Base-by-base conservation (phyloP, 2,113 vertebrate genomes). In the Pleuronectes platessa region DNA sequence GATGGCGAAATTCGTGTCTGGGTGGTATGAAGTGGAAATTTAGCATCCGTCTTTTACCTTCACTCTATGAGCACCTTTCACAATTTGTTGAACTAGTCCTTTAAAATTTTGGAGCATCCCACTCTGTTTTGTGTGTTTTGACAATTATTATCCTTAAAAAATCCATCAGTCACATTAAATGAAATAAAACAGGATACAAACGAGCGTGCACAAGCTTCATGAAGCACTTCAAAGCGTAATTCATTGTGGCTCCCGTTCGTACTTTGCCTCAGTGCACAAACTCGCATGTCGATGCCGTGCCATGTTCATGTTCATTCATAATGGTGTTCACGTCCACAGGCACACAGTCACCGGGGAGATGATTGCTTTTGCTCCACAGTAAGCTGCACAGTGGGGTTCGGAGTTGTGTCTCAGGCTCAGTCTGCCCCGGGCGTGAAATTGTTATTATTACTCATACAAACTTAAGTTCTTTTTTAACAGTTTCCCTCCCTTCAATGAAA, bases 281-380 rank as follows among this genome's bases (percentile, higher is more conserved):
- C 69, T 69, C 65, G 54, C 35, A 23, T 3, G 54, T 51, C 37
- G 4, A 26, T 59, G 60, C 35, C 12, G 24, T n/a, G 15, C 59
- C 23, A 61, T 24, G 42, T 68, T 66, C 55, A 61, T 61, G 75
- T 78, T 81, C 62, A 68, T 61, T 81, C 62, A 71, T 61, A 58
- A 73, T 63, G 15, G 37, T 2, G 21, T 71, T 79, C 61, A 73
- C 53, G 3, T 73, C 66, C 59, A 66, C 37, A 1, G 58, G 70
- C 83, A 14, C 27, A 62, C 70, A 40, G 74, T 81, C 73, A 49
- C 58, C 0, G 2, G 53, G 69, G 74, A 78, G 66, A 55, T 65
- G 56, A 79, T 45, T 76, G 60, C 60, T 27, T 73, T 60, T 73
- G 72, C 53, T 76, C 55, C 54, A 60, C 74, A 62, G 66, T 67